Evolutionary conservation across 2,797 vertebrate species (phyloP), one percentile per base, ranked within the genome.

Genomic region (Poeciliopsis infans): DNA sequence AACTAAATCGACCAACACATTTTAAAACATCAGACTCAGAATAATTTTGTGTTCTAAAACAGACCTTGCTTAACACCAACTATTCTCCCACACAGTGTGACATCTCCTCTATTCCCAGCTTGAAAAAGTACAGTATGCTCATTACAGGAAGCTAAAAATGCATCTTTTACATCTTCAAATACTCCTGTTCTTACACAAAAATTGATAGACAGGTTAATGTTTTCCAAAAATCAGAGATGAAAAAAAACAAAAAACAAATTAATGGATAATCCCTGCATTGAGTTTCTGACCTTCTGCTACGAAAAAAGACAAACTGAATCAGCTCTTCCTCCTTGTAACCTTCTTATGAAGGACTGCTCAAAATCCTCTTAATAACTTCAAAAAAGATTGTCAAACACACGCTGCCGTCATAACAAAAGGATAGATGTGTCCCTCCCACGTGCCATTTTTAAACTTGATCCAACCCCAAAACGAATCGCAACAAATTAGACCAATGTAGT

Each of bases 391-490:
- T 39, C 13, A 28, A 46, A 76, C 2, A 10, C 47, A 76, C 2
- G 15, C 47, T 69, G 18, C 55, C 25, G 43, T 0, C 31, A 49
- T 43, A 13, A 69, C 20, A 59, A 68, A 6, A 68, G 46, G 39
- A 31, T 5, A 77, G 45, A 51, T 33, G 55, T 16, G n/a, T 61
- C 33, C 64, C 76, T 31, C 78, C 70, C 0, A 1, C 25, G 39
- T 43, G 55, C 49, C 36, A 12, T 41, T 69, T 79, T 68, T 79
- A 77, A 72, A 79, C 33, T 47, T 23, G 49, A 74, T 61, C 69
- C 59, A 79, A 69, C 64, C 51, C 57, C 51, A 59, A 49, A 83
- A 76, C 69, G 33, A 82, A 74, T 18, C 39, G 64, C 49, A 61
- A 73, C 45, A 41, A 74, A 70, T 83, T 74, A 74, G 18, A 46